Evolutionary conservation across 1,140 invertebrate species (phyloP).

Genomic region (Scaptomyza hsui): DNA sequence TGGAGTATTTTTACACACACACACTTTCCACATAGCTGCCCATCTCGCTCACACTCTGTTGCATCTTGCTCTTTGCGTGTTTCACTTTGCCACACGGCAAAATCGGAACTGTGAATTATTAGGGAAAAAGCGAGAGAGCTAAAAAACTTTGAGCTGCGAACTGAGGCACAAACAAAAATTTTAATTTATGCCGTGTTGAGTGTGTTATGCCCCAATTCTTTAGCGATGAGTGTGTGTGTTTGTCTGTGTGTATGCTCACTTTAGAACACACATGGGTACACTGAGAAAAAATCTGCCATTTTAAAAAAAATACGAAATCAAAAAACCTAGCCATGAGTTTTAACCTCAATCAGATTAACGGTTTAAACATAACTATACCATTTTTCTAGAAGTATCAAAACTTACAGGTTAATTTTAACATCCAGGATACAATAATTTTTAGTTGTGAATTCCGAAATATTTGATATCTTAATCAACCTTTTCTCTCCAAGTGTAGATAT

Average conservation of each 20-base stretch:
- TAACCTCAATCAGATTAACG: too few species aligned
- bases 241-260: slow-evolving; percentile 53
- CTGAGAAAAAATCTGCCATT: background rate
- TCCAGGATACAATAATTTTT: background rate
- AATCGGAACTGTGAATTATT: slow-evolving; percentile 64
- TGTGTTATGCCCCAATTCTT: slow-evolving; percentile 76
- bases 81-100: slow-evolving; percentile 63
- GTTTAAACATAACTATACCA: too few species aligned
- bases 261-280: slow-evolving; percentile 38
- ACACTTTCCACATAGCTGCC: slow-evolving; percentile 9
- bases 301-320: too few species aligned
- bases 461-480: background rate
- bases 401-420: too few species aligned
- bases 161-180: slow-evolving; percentile 57
- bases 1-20: slow-evolving; percentile 52
- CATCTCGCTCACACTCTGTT: slow-evolving; percentile 32
- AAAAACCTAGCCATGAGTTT: too few species aligned
- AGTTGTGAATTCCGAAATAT: too few species aligned
- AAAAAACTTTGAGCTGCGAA: slow-evolving; percentile 18
- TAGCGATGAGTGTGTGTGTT: slow-evolving; percentile 41
- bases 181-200: slow-evolving; percentile 81
- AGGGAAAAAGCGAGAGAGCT: slow-evolving; percentile 19
- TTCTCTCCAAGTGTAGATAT: background rate
- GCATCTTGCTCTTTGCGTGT: slow-evolving; percentile 55
- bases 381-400: too few species aligned